phyloP scores from a whole-genome alignment of 2,888 invertebrate species.

The Theodoxus fluviatilis region DNA sequence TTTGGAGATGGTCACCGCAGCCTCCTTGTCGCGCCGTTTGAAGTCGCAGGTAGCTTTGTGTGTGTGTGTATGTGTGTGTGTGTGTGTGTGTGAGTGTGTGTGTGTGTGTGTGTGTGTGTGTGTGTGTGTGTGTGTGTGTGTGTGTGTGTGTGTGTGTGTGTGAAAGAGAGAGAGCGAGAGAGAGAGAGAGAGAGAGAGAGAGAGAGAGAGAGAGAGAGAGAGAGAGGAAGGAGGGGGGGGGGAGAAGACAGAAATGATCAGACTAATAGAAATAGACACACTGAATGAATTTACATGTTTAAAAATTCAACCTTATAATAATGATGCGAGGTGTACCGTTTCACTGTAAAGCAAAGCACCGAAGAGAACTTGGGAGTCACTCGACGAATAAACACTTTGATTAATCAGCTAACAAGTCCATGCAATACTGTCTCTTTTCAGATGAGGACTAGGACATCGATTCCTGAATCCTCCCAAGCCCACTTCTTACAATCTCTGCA shows the following conservation, averaged over 20 bases:
- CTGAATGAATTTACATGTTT: slow-evolving; percentile 29
- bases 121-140: slow-evolving; percentile 12
- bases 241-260: not conserved
- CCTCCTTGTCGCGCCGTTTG: not conserved
- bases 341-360: no score
- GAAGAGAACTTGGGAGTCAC: no score
- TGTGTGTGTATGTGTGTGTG: not conserved
- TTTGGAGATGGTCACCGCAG: no score
- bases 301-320: no score
- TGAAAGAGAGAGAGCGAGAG: not conserved
- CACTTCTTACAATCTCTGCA: no score
- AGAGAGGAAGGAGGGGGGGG: not conserved
- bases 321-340: no score
- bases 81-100: not conserved
- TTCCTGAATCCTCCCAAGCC: no score
- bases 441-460: no score
- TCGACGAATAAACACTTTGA: no score
- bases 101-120: not conserved
- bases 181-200: slow-evolving; percentile 13
- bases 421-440: no score
- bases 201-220: slow-evolving; percentile 19
- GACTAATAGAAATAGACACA: not conserved
- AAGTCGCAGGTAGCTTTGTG: slow-evolving; percentile 4
- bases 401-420: no score
- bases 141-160: not conserved